Evolutionary conservation across 2,797 vertebrate species (phyloP), one percentile per base, ranked within the genome.

Genomic region (Rhinichthys osculus): DNA sequence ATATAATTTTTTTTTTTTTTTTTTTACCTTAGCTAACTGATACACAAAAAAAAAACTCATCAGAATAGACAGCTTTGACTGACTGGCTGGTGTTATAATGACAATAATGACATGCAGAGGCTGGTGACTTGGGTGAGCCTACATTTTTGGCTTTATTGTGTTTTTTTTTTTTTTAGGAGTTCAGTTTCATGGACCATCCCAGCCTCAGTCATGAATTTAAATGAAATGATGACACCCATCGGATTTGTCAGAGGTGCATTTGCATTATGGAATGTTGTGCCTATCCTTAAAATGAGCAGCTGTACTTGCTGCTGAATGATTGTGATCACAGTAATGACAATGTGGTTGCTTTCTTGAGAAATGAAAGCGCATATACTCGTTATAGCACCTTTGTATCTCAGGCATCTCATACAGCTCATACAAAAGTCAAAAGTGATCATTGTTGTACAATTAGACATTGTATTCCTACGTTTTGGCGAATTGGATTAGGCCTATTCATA

Each of bases 31-130:
- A 13, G 10, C 23, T 4, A n/a, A 27, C 10, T 27, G 59, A 11
- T 11, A 3, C 23, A 23, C 23, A 23, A 6, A 0, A 6, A 38
- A 23, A 6, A 1, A 13, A 4, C 9, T 2, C 2, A n/a, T 16
- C 11, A 64, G 27, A 14, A 47, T 72, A n/a, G 14, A 47, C 16
- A 54, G 50, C 5, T 23, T 13, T 38, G 47, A 4, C 14, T 23
- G 10, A 33, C 11, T 54, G 17, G 3, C 30, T 54, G 73, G 9
- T 14, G 10, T 6, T 16, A 1, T n/a, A n/a, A 71, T 42, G 17
- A 42, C 38, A 14, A 13, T 2, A 13, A 42, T 4, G 44, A 13
- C 23, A 44, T 27, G 70, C 72, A 33, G 72, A 71, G 21, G 35
- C 8, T 21, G 5, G 21, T 74, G 9, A 19, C 5, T 21, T 54